phyloP scores from a whole-genome alignment of 2,888 invertebrate genomes.

The Dryococelus australis region DNA sequence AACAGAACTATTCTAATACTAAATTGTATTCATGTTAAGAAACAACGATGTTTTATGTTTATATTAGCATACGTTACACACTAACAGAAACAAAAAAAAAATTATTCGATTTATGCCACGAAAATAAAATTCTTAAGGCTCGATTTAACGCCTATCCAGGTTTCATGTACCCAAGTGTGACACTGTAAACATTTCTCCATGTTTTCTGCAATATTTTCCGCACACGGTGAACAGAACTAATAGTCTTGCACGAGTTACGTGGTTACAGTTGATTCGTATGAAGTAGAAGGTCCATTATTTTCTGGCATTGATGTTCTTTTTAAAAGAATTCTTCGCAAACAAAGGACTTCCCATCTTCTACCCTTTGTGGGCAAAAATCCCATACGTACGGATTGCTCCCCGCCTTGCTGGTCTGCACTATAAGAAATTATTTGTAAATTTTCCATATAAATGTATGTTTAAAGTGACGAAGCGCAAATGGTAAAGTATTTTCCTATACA shows the following conservation, averaged over 20 bases:
- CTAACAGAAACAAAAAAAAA: too few relatives aligned
- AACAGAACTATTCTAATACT: too few relatives aligned
- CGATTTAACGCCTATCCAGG: not conserved
- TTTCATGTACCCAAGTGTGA: not conserved
- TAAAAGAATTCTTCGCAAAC: not conserved
- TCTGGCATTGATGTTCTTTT: not conserved
- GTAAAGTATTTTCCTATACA: too few relatives aligned
- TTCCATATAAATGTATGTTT: too few relatives aligned
- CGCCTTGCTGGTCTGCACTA: not conserved
- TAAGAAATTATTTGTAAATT: too few relatives aligned
- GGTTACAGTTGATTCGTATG: not conserved
- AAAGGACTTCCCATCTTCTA: not conserved
- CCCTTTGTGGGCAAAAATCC: not conserved
- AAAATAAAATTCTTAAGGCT: too few relatives aligned
- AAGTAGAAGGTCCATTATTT: not conserved
- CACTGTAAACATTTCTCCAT: not conserved
- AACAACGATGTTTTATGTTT: too few relatives aligned
- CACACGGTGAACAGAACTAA: not conserved
- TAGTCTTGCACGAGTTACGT: not conserved
- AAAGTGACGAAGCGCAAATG: too few relatives aligned
- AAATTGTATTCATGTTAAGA: too few relatives aligned
- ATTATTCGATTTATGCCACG: too few relatives aligned
- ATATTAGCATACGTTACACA: too few relatives aligned
- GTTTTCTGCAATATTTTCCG: not conserved
- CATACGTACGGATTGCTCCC: not conserved